Evolutionary conservation across 1,140 invertebrate genomes (phyloP).

Genomic region (Zaprionus kolodkinae): DNA sequence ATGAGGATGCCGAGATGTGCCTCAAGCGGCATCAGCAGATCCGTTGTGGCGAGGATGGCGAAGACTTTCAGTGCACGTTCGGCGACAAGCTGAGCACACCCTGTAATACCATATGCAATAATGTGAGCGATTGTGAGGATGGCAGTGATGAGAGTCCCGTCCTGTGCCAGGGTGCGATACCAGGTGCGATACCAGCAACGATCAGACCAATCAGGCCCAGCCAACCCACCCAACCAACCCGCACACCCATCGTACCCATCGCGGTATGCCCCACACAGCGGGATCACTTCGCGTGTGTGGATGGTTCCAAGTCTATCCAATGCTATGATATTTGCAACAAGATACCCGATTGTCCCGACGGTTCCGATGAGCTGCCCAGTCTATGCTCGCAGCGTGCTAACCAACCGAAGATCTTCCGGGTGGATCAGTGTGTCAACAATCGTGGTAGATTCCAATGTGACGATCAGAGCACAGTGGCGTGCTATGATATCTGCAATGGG

Average conservation of each 20-base stretch:
- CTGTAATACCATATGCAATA: conserved; percentile 33
- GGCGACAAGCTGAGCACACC: conserved; percentile 17
- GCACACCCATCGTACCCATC: no score
- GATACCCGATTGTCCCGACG: conserved; percentile 18
- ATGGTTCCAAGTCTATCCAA: no score
- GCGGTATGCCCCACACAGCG: no score
- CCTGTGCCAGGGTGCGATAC: neutral
- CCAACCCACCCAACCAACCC: no score
- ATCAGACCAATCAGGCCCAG: no score
- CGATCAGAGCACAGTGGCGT: conserved; percentile 20
- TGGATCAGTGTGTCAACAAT: neutral
- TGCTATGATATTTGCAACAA: conserved; percentile 30
- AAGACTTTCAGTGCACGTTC: conserved; percentile 24
- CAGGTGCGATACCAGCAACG: no score
- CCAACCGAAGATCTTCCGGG: neutral
- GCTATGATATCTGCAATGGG: conserved; percentile 85
- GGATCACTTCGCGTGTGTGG: no score
- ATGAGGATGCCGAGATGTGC: conserved; percentile 35
- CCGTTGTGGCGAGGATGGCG: neutral
- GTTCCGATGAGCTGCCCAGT: conserved; percentile 26
- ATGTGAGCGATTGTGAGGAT: conserved; percentile 17
- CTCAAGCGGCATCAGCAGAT: neutral
- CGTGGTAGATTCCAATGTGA: conserved; percentile 35
- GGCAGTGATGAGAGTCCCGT: conserved; percentile 30
- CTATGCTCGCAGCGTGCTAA: conserved; percentile 1